These are phyloP conservation scores for Pyrocephalus nanus DNA, from an alignment of 2,797 vertebrate genomes.

Conservation along the genomic window DNA sequence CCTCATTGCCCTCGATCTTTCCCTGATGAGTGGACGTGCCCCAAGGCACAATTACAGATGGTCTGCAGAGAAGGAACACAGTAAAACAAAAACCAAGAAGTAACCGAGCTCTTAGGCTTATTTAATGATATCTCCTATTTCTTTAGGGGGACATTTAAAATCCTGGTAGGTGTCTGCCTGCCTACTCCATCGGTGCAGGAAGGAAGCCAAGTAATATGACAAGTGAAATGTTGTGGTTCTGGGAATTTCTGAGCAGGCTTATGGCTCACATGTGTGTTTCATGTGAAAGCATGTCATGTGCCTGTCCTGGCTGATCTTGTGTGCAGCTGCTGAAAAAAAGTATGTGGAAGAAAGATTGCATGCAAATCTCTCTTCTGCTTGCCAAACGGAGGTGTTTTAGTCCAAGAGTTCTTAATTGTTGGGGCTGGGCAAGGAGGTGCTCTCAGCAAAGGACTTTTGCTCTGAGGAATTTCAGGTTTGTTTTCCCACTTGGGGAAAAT, in stretches of 20 bases:
- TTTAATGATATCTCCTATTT: not conserved
- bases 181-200: not conserved
- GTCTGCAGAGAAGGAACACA: not conserved
- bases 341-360: slow-evolving; percentile 26
- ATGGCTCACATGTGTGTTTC: slow-evolving; percentile 21
- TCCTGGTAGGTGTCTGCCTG: not conserved
- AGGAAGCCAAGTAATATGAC: slow-evolving; percentile 27
- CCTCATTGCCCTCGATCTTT: not conserved
- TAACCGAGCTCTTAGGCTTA: not conserved
- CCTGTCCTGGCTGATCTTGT: slow-evolving; percentile 27
- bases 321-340: slow-evolving; percentile 39
- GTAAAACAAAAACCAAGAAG: not conserved
- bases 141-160: not conserved
- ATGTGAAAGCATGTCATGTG: slow-evolving; percentile 44
- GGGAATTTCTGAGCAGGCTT: slow-evolving; percentile 45
- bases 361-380: not conserved
- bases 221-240: slow-evolving; percentile 52
- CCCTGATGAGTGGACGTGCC: not conserved
- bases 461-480: not conserved
- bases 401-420: not conserved
- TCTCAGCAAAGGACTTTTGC: not conserved
- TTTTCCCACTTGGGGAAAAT: not conserved
- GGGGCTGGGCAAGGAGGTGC: not conserved
- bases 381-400: slow-evolving; percentile 14
- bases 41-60: not conserved